Conservation (phyloP, 92 coral and sea anemone species). For the Galaxea fascicularis region DNA sequence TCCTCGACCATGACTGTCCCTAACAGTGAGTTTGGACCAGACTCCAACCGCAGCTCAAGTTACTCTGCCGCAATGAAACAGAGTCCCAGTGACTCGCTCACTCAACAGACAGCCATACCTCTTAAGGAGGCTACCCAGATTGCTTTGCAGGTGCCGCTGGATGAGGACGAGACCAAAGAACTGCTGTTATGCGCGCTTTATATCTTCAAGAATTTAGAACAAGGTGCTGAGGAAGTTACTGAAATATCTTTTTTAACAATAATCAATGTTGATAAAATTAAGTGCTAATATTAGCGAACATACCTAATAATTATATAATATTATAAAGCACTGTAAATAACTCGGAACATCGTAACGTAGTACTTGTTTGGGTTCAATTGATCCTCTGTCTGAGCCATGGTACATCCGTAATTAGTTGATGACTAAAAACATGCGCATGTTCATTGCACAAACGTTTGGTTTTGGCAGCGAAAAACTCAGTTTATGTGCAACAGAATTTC, state of each 20-base stretch:
- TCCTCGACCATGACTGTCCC: constrained; percentile 70
- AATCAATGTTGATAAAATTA: not conserved
- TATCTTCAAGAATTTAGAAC: constrained; percentile 93
- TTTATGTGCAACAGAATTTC: too few species aligned
- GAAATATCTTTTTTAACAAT: not conserved
- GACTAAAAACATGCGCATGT: too few species aligned
- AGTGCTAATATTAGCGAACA: too few species aligned
- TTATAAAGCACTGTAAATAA: too few species aligned
- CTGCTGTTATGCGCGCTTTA: constrained; percentile 85
- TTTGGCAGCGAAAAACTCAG: too few species aligned
- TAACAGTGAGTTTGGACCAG: constrained; percentile 71
- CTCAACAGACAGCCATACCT: constrained; percentile 77
- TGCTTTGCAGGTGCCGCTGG: constrained; percentile 92
- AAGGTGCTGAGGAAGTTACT: constrained; percentile 60
- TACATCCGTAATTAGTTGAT: too few species aligned
- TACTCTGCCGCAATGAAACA: constrained; percentile 76
- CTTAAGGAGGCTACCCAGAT: constrained; percentile 94
- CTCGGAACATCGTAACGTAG: too few species aligned
- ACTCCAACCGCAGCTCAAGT: constrained; percentile 94
- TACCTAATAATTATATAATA: too few species aligned
- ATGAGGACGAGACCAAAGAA: constrained; percentile 97
- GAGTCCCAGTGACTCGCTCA: constrained; percentile 92
- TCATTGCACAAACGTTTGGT: too few species aligned
- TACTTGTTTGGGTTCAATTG: too few species aligned
- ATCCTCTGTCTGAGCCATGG: too few species aligned